phyloP scores from a whole-genome alignment of 2,797 vertebrate species.

The Cynopterus sphinx region DNA sequence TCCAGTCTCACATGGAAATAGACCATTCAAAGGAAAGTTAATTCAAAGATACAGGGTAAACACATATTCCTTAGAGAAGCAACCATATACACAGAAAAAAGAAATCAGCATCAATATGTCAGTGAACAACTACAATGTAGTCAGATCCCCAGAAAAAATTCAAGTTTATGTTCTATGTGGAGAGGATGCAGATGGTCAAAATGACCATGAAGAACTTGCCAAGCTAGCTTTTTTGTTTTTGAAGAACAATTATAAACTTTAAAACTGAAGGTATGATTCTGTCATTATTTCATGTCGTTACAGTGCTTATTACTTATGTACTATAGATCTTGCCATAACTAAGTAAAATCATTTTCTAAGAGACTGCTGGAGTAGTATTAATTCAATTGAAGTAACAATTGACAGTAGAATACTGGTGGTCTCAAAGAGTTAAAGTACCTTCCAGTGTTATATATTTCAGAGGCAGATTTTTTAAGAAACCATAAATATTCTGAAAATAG shows the following conservation, averaged over 20 bases:
- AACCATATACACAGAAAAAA: background rate
- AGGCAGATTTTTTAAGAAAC: background rate
- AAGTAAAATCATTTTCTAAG: background rate
- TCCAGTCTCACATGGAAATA: background rate
- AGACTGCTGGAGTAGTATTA: background rate
- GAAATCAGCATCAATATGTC: background rate
- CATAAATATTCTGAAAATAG: slow-evolving; percentile 14
- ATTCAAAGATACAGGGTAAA: background rate
- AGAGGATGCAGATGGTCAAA: background rate
- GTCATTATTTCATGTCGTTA: background rate
- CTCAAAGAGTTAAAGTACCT: background rate
- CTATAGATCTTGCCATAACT: background rate
- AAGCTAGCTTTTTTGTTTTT: background rate
- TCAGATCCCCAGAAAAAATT: background rate
- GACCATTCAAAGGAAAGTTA: background rate
- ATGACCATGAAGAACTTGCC: background rate
- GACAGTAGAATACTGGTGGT: background rate
- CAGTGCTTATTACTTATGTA: background rate
- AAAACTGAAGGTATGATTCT: background rate
- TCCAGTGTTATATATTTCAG: background rate
- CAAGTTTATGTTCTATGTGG: background rate
- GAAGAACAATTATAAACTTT: background rate
- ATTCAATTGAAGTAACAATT: background rate
- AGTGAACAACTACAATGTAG: background rate
- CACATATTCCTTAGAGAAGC: background rate